Conservation (phyloP, 1,140 invertebrate species). For the Babylonia areolata region DNA sequence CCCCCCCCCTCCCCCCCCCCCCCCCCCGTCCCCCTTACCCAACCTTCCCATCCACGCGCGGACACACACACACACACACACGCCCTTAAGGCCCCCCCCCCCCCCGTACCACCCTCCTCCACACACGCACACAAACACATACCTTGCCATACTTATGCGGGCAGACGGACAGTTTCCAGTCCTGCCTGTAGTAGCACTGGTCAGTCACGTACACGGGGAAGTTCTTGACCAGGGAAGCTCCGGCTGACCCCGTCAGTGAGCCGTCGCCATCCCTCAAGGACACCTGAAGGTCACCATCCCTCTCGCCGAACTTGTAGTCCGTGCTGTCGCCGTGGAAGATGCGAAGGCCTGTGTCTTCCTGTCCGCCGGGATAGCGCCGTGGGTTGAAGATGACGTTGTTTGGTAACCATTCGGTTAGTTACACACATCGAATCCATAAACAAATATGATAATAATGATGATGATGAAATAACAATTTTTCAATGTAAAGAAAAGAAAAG, state of each 20-base stretch:
- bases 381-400: too few relatives aligned
- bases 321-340: slow-evolving; percentile 46
- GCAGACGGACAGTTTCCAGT: slow-evolving; percentile 52
- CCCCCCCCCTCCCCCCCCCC: too few relatives aligned
- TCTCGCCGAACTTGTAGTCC: slow-evolving; percentile 35
- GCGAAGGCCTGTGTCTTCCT: neutral
- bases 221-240: slow-evolving; percentile 42
- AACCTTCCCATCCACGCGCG: slow-evolving; percentile 51
- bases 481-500: too few relatives aligned
- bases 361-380: too few relatives aligned
- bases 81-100: too few relatives aligned
- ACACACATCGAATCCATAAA: too few relatives aligned
- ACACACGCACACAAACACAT: too few relatives aligned
- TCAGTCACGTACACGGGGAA: slow-evolving; percentile 40
- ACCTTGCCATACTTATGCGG: slow-evolving; percentile 53
- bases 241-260: slow-evolving; percentile 29
- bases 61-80: slow-evolving; percentile 42
- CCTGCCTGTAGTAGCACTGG: slow-evolving; percentile 29
- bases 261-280: slow-evolving; percentile 46
- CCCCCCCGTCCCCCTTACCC: neutral
- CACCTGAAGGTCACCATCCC: slow-evolving; percentile 43
- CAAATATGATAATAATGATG: too few relatives aligned
- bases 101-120: too few relatives aligned
- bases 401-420: too few relatives aligned
- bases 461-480: too few relatives aligned